Evolutionary conservation across 2,888 invertebrate species (phyloP).

Genomic region (Arrhopalites spinosus): DNA sequence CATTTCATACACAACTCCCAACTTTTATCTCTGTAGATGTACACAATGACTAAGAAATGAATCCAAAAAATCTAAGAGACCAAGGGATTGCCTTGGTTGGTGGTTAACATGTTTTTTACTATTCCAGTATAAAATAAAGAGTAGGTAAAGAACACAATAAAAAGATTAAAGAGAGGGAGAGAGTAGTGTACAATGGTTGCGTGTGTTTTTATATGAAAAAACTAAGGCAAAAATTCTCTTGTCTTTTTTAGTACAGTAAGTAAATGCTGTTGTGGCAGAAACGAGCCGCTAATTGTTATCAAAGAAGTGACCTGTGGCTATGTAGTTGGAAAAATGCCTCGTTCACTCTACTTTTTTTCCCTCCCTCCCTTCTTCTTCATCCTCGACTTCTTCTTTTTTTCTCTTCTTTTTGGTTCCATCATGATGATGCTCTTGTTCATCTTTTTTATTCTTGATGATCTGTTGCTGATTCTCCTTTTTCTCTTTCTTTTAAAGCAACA

Average conservation of each 20-base stretch:
- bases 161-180: neutral
- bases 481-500: too few species aligned
- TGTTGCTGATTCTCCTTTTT: constrained; percentile 7
- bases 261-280: constrained; percentile 39
- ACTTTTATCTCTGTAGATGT: neutral
- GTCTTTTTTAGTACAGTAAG: constrained; percentile 1
- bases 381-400: neutral
- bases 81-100: neutral
- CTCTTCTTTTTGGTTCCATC: neutral
- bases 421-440: neutral
- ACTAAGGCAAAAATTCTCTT: neutral
- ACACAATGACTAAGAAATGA: too few species aligned
- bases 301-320: constrained; percentile 40
- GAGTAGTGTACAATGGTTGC: neutral
- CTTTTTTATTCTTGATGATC: neutral
- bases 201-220: neutral
- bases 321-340: constrained; percentile 13
- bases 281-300: constrained; percentile 42
- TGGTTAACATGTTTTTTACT: neutral
- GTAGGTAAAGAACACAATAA: neutral
- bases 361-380: neutral
- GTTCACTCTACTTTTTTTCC: constrained; percentile 16
- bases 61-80: neutral
- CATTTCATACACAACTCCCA: neutral
- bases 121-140: neutral